These are phyloP conservation scores for Zoanthus sociatus DNA, from an alignment of 92 coral and sea anemone species.

Conservation along the genomic window DNA sequence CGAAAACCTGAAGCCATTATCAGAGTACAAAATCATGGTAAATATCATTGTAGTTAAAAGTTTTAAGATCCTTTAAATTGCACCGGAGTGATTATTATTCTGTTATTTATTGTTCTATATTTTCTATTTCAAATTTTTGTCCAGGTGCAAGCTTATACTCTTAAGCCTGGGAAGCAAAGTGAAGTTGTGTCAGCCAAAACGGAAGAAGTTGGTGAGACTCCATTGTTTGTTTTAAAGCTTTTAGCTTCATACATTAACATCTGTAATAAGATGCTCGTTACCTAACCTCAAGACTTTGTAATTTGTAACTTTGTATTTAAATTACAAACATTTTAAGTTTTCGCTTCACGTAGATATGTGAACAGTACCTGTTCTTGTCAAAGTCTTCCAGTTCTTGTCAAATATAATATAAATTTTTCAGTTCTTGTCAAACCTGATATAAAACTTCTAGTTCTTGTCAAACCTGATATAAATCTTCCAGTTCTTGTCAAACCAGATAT, in stretches of 20 bases:
- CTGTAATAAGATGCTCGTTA: too few species aligned
- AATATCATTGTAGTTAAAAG: neutral
- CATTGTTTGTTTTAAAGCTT: neutral
- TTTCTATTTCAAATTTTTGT: neutral
- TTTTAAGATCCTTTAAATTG: neutral
- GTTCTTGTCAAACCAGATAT: too few species aligned
- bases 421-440: too few species aligned
- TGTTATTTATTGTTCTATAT: neutral
- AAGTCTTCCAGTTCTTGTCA: neutral
- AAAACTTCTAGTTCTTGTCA: neutral
- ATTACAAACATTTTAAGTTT: too few species aligned
- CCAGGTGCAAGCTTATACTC: slow-evolving; percentile 36
- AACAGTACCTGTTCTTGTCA: too few species aligned
- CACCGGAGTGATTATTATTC: neutral
- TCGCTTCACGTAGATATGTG: too few species aligned
- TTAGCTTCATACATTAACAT: too few species aligned
- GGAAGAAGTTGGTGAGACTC: slow-evolving; percentile 24
- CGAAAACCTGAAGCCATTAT: slow-evolving; percentile 11
- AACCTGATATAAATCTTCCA: too few species aligned
- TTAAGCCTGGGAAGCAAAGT: slow-evolving; percentile 14
- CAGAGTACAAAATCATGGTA: slow-evolving; percentile 4
- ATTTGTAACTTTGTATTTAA: too few species aligned
- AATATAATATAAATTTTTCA: too few species aligned
- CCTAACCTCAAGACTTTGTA: too few species aligned
- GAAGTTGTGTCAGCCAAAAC: slow-evolving; percentile 30